These are phyloP conservation scores for Agonopterix alstromeriana DNA, from an alignment of 2,888 invertebrate species.

Conservation along the genomic window DNA sequence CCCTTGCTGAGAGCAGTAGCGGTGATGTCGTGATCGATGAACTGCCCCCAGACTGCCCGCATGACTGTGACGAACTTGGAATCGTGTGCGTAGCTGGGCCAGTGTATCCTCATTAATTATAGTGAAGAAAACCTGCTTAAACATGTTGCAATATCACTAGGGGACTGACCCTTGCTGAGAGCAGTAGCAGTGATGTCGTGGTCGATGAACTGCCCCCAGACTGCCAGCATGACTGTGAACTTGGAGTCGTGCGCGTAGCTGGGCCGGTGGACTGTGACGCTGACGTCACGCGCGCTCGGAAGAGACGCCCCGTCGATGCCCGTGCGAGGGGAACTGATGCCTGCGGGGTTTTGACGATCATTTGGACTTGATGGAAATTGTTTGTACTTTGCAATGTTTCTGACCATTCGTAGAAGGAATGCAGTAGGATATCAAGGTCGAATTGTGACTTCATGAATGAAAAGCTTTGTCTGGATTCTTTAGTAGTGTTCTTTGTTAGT, in stretches of 20 bases:
- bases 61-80: conserved; percentile 87
- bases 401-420: no score
- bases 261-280: conserved; percentile 83
- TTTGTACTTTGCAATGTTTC: no score
- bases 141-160: no score
- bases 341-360: conserved; percentile 36
- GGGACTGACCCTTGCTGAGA: conserved; percentile 51
- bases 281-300: conserved; percentile 86
- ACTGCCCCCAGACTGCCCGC: conserved; percentile 93
- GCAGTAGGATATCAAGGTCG: no score
- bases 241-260: conserved; percentile 83
- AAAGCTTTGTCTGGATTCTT: no score
- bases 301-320: conserved; percentile 71
- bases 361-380: no score
- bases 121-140: no score
- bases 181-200: conserved; percentile 93
- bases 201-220: conserved; percentile 93
- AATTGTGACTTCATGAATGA: no score
- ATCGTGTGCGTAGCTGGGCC: conserved; percentile 84
- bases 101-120: conserved; percentile 78
- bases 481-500: no score
- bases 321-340: conserved; percentile 79
- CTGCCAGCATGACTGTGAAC: conserved; percentile 90
- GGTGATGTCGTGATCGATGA: conserved; percentile 82
- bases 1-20: conserved; percentile 50